Conservation (phyloP, 1,140 invertebrate genomes). For the Brachionus paranguensis region DNA sequence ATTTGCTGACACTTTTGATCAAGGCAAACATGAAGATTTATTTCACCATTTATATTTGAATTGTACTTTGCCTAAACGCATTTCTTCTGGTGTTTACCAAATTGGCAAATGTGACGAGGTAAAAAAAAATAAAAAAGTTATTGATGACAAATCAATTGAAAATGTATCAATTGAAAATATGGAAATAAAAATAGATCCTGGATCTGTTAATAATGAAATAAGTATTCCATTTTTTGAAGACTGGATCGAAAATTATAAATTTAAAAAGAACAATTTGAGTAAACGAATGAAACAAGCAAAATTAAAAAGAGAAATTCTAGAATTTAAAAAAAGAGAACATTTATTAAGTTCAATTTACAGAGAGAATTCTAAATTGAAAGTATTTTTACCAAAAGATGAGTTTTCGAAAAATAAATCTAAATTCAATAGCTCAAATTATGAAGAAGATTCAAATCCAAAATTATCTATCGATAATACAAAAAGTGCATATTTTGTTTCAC, state of each 20-base stretch:
- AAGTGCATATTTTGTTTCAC: background rate
- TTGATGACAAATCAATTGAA: background rate
- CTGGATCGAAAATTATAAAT: background rate
- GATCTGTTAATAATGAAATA: background rate
- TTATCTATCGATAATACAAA: background rate
- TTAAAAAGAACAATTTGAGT: background rate
- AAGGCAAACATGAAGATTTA: background rate
- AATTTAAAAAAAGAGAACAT: background rate
- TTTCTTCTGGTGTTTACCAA: background rate
- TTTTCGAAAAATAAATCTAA: no score
- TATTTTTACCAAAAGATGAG: background rate
- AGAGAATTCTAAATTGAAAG: background rate
- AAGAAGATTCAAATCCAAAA: background rate
- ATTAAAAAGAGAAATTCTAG: background rate
- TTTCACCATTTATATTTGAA: background rate
- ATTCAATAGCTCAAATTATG: no score
- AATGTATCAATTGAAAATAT: background rate
- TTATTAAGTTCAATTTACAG: background rate
- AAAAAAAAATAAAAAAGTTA: background rate
- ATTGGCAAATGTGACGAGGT: background rate
- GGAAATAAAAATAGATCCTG: background rate
- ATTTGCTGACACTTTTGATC: background rate
- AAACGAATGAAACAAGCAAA: background rate
- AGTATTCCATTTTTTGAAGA: background rate
- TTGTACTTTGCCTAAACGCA: background rate